Evolutionary conservation across 2,888 invertebrate genomes (phyloP).

Genomic region (Pristionchus entomophagus): DNA sequence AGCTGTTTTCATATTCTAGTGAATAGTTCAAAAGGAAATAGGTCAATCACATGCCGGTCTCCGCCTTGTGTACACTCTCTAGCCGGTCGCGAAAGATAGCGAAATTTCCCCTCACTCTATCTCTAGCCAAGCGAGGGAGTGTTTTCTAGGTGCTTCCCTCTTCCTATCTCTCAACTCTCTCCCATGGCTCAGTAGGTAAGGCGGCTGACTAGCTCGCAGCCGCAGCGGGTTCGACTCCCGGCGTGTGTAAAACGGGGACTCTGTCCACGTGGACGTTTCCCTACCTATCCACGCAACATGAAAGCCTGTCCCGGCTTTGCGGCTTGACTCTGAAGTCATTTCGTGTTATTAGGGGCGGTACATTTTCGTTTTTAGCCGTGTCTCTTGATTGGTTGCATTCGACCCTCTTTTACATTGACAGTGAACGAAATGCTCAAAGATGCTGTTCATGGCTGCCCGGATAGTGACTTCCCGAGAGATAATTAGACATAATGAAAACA

Average conservation of each 20-base stretch:
- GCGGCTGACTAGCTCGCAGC: neutral
- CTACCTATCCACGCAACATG: conserved; percentile 45
- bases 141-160: no score
- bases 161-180: neutral
- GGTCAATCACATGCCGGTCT: no score
- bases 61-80: no score
- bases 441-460: no score
- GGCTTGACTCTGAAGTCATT: conserved; percentile 31
- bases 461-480: no score
- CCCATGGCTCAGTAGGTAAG: conserved; percentile 39
- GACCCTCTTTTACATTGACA: neutral
- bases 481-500: no score
- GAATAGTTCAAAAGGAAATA: no score
- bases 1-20: no score
- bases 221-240: conserved; percentile 25
- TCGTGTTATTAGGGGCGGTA: conserved; percentile 38
- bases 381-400: neutral
- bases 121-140: no score
- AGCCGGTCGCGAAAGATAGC: no score
- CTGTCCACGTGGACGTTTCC: conserved; percentile 36
- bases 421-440: neutral
- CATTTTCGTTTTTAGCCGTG: conserved; percentile 37
- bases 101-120: no score
- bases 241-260: conserved; percentile 46
- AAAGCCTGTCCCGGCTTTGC: neutral